Conservation (phyloP, 2,888 invertebrate genomes). For the Andrena bicolor region DNA sequence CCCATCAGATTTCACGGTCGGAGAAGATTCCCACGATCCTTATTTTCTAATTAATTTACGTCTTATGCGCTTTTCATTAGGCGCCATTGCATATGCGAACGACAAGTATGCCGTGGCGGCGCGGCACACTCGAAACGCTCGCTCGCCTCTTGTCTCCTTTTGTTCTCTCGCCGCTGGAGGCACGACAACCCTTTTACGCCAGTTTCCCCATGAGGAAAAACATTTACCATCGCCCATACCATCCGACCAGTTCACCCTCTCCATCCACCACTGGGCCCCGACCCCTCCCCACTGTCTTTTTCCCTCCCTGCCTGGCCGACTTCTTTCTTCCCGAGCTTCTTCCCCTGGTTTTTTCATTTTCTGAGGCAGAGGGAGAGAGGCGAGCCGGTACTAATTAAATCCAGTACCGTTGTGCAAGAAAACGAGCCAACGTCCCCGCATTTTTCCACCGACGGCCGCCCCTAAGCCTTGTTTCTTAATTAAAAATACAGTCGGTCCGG, state of each 20-base stretch:
- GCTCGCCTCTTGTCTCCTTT: conserved; percentile 26
- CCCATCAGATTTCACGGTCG: neutral
- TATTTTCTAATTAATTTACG: conserved; percentile 70
- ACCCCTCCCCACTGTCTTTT: neutral
- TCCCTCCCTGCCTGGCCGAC: conserved; percentile 26
- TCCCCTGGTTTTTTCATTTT: conserved; percentile 36
- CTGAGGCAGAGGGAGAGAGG: conserved; percentile 56
- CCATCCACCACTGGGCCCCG: neutral
- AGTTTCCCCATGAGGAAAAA: conserved; percentile 74
- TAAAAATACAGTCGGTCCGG: conserved; percentile 66
- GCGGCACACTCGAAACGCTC: conserved; percentile 30
- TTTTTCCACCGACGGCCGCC: conserved; percentile 57
- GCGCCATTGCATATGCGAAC: conserved; percentile 63
- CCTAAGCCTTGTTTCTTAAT: conserved; percentile 73
- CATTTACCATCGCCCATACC: conserved; percentile 71
- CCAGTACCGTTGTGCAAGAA: conserved; percentile 60
- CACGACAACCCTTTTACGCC: conserved; percentile 59
- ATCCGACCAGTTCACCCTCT: conserved; percentile 39
- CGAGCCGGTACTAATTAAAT: conserved; percentile 77
- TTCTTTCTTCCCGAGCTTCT: conserved; percentile 36
- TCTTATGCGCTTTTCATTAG: conserved; percentile 77
- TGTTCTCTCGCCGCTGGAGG: conserved; percentile 30
- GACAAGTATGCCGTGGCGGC: conserved; percentile 52
- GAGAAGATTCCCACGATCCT: conserved; percentile 27
- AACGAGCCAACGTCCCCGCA: conserved; percentile 52